These are phyloP conservation scores for Saccopteryx leptura DNA, from an alignment of 2,113 vertebrate genomes.

Conservation along the genomic window DNA sequence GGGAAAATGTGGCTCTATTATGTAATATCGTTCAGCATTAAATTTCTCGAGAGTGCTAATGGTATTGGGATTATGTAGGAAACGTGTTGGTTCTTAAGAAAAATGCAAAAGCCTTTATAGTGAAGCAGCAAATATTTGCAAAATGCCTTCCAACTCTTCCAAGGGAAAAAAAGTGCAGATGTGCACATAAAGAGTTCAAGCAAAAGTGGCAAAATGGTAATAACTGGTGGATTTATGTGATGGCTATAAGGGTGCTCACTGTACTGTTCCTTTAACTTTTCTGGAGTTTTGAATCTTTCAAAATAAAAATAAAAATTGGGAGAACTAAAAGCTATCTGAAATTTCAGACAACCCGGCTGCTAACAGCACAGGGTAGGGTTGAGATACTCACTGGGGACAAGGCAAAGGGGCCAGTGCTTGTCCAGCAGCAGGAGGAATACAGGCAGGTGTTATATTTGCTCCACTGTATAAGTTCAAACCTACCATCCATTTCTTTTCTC, in stretches of 20 bases:
- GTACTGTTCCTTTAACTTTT: not conserved
- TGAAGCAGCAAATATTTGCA: not conserved
- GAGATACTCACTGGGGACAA: not conserved
- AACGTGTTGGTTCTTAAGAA: not conserved
- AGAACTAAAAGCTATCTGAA: not conserved
- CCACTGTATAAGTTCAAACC: not conserved
- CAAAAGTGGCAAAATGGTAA: not conserved
- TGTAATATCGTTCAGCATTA: not conserved
- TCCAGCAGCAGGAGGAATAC: rapidly evolving
- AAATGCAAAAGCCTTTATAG: not conserved
- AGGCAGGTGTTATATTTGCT: no score
- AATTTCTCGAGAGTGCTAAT: not conserved
- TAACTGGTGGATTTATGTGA: not conserved
- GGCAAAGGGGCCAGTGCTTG: rapidly evolving
- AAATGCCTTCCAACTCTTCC: not conserved
- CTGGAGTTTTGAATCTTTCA: not conserved
- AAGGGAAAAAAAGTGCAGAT: not conserved
- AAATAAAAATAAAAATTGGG: not conserved
- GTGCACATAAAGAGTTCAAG: not conserved
- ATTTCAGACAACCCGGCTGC: not conserved
- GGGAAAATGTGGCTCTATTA: not conserved
- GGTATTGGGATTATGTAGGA: not conserved
- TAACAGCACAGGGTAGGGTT: not conserved
- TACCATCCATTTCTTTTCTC: not conserved
- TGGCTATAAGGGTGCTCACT: not conserved